Evolutionary conservation across 2,888 invertebrate species (phyloP), one percentile per base, ranked within the genome.

Genomic region (Venustoraphidia nigricollis): DNA sequence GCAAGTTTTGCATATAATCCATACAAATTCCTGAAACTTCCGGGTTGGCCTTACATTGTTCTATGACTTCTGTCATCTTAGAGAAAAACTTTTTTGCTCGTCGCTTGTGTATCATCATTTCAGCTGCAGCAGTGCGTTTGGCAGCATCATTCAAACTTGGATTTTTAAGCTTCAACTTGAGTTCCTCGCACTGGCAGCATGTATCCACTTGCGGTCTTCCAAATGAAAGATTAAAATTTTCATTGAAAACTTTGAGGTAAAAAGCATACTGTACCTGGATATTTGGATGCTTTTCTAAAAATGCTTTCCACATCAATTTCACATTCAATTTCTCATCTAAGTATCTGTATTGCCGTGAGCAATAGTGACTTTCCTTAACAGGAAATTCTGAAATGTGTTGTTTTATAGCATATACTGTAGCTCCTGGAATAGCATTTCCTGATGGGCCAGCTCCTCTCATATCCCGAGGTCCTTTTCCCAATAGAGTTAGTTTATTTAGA

Each of bases 1-100:
- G 50, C n/a, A 53, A 41, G 41, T 55, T 54, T 46, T 56, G 53
- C 52, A 54, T 55, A 42, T 41, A 55, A 47, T 55, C 52, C 11
- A 53, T 49, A 17, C 9, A 39, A 10, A 55, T 52, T 36, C 50
- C 54, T 36, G 35, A 53, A 46, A 45, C 46, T 11, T 50, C 46
- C 45, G 47, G 49, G 45, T 45, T 40, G 36, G 38, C 41, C 34
- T 39, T 9, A 43, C 51, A 53, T 45, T 49, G 13, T 36, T 50
- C 38, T 34, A 38, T 44, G 14, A 50, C 41, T 41, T 49, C 44
- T 37, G 50, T 17, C 10, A 51, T 36, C 49, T 53, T 52, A 8
- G 14, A 51, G 44, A 44, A 54, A 44, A 51, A 52, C 38, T 51
- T 55, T 50, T 54, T 55, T 8, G 51, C 46, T 44, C 48, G 50